Percentiles rank a stretch among this genome's conserved stretches.
These are phyloP conservation scores for Smutsia temminckii DNA, from an alignment of 2,797 vertebrate genomes.

Conservation along the genomic window DNA sequence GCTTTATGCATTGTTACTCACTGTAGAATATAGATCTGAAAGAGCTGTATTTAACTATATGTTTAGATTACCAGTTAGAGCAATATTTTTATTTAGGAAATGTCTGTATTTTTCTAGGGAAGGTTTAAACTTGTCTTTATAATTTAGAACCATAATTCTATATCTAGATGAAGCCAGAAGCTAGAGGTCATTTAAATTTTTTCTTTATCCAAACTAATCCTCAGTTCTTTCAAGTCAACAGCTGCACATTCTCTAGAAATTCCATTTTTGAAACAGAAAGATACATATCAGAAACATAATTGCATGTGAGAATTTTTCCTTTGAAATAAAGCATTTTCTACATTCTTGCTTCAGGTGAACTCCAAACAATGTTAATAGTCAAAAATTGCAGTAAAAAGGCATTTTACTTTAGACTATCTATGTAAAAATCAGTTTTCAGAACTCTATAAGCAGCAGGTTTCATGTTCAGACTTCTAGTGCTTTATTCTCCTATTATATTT, in stretches of 20 bases:
- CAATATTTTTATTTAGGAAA: constrained; percentile 68
- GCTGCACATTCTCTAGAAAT: constrained; percentile 65
- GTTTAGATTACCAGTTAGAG: constrained; percentile 59
- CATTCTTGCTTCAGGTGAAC: constrained; percentile 5
- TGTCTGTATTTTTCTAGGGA: constrained; percentile 52
- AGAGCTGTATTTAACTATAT: constrained; percentile 49
- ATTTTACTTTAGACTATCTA: background rate
- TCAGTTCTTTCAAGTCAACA: constrained; percentile 69
- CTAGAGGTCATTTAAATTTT: constrained; percentile 66
- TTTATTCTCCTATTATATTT: background rate
- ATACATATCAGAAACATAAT: constrained; percentile 25
- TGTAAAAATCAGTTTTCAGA: background rate
- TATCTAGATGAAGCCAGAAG: constrained; percentile 64
- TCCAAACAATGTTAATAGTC: background rate
- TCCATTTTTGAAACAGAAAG: constrained; percentile 53
- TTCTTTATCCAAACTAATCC: constrained; percentile 73
- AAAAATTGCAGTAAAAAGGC: background rate
- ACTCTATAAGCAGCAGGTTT: background rate
- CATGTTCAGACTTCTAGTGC: background rate
- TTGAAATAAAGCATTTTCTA: constrained; percentile 20
- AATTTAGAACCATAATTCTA: constrained; percentile 73
- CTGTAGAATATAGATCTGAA: constrained; percentile 1
- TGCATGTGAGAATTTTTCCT: constrained; percentile 5
- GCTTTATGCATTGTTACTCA: constrained; percentile 24
- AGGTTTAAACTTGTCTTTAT: constrained; percentile 66